These are phyloP conservation scores for Trimorus sp. DNA, from an alignment of 2,888 invertebrate genomes.

Conservation along the genomic window DNA sequence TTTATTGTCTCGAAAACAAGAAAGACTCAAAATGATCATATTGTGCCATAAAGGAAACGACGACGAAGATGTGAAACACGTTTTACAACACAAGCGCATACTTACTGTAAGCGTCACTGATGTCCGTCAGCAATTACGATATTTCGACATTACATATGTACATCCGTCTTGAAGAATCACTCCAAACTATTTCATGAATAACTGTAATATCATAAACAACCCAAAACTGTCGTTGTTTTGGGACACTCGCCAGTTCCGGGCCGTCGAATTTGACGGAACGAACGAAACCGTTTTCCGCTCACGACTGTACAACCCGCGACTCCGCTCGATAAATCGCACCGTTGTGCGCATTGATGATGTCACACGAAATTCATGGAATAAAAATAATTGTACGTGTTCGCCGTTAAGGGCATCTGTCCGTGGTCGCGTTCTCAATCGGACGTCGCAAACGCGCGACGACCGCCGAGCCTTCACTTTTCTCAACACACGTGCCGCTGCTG, in stretches of 20 bases:
- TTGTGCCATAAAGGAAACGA: constrained; percentile 78
- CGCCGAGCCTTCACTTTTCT: constrained; percentile 41
- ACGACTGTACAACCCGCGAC: constrained; percentile 5
- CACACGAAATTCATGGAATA: constrained; percentile 56
- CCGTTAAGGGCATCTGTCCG: constrained; percentile 49
- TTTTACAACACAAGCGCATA: constrained; percentile 37
- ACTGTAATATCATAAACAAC: constrained; percentile 36
- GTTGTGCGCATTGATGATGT: constrained; percentile 31
- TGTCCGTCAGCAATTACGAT: constrained; percentile 70
- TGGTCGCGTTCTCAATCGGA: neutral
- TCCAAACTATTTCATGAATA: constrained; percentile 54
- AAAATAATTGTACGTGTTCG: constrained; percentile 58
- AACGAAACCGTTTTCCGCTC: neutral
- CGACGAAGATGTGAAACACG: constrained; percentile 14
- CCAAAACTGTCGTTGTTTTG: neutral
- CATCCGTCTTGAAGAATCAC: constrained; percentile 45
- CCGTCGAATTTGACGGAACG: neutral
- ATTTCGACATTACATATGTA: constrained; percentile 42
- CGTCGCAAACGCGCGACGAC: neutral
- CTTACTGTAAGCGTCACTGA: constrained; percentile 69
- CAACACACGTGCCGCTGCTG: constrained; percentile 26
- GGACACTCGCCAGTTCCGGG: no score
- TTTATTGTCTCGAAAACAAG: constrained; percentile 81
- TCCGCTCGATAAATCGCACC: constrained; percentile 6
- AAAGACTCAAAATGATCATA: constrained; percentile 81